Evolutionary conservation across 2,888 invertebrate genomes (phyloP).

Genomic region (Baccha elongata): DNA sequence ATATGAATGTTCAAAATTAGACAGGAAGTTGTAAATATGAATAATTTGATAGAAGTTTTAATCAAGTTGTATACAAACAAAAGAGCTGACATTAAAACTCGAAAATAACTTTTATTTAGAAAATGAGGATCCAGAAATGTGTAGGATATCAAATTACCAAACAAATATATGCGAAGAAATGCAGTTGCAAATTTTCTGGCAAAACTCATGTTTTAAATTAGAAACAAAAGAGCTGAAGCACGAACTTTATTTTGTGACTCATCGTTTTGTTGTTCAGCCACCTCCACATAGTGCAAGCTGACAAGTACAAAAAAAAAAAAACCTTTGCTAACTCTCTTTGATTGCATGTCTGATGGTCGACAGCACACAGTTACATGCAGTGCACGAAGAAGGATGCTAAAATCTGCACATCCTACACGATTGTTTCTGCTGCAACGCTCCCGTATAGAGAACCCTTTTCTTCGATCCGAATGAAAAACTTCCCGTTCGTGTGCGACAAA

Average conservation of each 20-base stretch:
- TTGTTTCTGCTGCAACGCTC: conserved; percentile 22
- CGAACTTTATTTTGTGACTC: conserved; percentile 34
- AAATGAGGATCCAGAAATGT: background rate
- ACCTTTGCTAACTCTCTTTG: conserved; percentile 47
- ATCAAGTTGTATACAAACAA: background rate
- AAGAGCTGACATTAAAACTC: conserved; percentile 1
- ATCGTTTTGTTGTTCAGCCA: conserved; percentile 22
- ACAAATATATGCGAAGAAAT: background rate
- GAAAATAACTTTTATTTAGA: background rate
- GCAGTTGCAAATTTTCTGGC: background rate
- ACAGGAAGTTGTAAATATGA: background rate
- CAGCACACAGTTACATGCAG: conserved; percentile 54
- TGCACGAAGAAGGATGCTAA: conserved; percentile 51
- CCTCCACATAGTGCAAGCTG: conserved; percentile 35
- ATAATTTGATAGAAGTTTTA: background rate
- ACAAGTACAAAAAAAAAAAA: conserved; percentile 55
- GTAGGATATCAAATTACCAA: background rate
- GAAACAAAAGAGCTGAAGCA: conserved; percentile 33
- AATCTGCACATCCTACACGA: conserved; percentile 68
- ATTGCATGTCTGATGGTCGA: conserved; percentile 63
- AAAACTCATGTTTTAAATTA: background rate
- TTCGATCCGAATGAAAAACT: conserved; percentile 3
- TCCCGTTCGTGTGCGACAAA: conserved; percentile 72
- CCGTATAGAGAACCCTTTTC: conserved; percentile 35
- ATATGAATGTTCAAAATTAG: background rate